phyloP scores from a whole-genome alignment of 2,797 vertebrate genomes.

The Ataeniobius toweri region DNA sequence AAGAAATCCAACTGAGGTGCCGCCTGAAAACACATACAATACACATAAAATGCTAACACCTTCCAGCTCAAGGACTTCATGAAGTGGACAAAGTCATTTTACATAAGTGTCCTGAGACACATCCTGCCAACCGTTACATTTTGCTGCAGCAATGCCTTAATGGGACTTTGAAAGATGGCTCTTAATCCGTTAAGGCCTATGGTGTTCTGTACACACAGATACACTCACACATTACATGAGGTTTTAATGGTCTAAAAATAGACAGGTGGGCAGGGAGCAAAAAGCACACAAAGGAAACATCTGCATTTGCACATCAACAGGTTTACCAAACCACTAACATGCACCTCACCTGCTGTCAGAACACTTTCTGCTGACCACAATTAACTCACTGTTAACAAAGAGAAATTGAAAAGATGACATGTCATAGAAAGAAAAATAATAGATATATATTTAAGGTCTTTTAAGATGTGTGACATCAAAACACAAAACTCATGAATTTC shows the following conservation, averaged over 20 bases:
- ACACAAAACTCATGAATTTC: not conserved
- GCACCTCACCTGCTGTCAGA: conserved; percentile 32
- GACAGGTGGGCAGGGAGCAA: not conserved
- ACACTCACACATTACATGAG: conserved; percentile 3
- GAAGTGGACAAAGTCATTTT: conserved; percentile 23
- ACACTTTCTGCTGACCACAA: conserved; percentile 14
- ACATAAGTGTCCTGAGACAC: conserved; percentile 32
- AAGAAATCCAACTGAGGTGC: conserved; percentile 9
- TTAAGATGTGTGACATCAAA: not conserved
- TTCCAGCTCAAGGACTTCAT: conserved; percentile 16
- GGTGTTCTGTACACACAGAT: conserved; percentile 5
- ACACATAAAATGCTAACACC: not conserved
- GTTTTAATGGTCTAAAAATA: conserved; percentile 19
- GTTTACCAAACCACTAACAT: conserved; percentile 26
- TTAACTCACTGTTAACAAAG: conserved; percentile 42
- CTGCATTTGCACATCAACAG: conserved; percentile 12
- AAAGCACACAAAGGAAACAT: conserved; percentile 20
- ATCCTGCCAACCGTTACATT: conserved; percentile 46
- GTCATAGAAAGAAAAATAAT: not conserved
- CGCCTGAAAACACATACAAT: conserved; percentile 5
- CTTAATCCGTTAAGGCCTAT: conserved; percentile 12
- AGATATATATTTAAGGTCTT: no score
- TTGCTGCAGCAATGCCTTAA: conserved; percentile 34
- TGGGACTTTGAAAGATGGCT: conserved; percentile 22
- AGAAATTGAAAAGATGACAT: not conserved